Base-by-base conservation (phyloP, 2,113 vertebrate genomes). In the Carollia perspicillata region DNA sequence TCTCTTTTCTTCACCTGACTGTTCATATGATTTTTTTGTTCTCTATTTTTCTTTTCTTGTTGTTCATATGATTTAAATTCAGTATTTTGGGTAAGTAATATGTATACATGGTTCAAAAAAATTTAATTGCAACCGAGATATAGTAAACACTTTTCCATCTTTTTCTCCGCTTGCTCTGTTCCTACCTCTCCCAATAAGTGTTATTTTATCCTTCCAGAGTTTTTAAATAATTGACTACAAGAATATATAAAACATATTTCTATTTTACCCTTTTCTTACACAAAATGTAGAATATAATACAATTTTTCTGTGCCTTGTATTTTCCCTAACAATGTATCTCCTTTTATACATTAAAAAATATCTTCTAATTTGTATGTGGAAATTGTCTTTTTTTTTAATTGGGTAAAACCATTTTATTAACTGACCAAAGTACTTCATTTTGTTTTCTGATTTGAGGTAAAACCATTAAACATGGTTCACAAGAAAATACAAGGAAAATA, bases 261-360 rank as follows among this genome's bases (percentile, higher is more conserved):
- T 55, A 92, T 96, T 55, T 96, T 42, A 86, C 28, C 37, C 37
- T 84, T 93, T 79, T 93, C 16, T 74, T 28, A 33, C 11, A n/a
- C 42, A 69, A 49, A 90, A 71, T 33, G 53, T 40, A 74, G 74
- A 90, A 8, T 22, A 13, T 23, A 60, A 84, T 44, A 37, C 2
- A 69, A 79, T 16, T 79, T 16, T 42, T 60, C 75, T 81, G 12
- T 49, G 51, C 16, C 6, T 42, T 79, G 44, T 33, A 14, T 89
- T 42, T 58, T 8, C n/a, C 20, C 18, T 68, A 35, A 37, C 60
- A 49, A 69, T 40, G 30, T 65, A 47, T 33, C 28, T 85, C 49
- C 18, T 49, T 18, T 63, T 60, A 42, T n/a, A 44, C 3, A 33
- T 26, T 80, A 40, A 6, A 79, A 49, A 49, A 80, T 58, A 60